phyloP scores from a whole-genome alignment of 2,888 invertebrate genomes.

The Amorpha juglandis region DNA sequence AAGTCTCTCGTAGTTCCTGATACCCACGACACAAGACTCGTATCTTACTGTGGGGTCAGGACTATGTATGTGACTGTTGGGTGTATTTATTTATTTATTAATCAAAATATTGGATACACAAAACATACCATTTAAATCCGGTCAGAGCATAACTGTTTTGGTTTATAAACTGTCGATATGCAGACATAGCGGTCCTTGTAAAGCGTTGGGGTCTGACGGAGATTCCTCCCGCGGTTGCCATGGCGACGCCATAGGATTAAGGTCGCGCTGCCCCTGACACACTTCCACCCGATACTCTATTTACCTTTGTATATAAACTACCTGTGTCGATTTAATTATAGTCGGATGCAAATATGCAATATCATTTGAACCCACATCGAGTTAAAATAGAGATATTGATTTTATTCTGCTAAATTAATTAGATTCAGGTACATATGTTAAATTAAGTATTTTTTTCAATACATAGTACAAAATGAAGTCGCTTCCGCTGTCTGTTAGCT shows the following conservation, averaged over 20 bases:
- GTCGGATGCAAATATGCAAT: too few species aligned
- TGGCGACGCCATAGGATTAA: slow-evolving; percentile 45
- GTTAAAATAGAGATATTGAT: too few species aligned
- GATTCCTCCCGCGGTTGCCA: slow-evolving; percentile 38
- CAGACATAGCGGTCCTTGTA: not conserved
- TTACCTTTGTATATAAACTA: slow-evolving; percentile 12
- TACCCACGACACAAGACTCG: too few species aligned
- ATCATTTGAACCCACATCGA: too few species aligned
- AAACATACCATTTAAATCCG: not conserved
- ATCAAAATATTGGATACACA: not conserved
- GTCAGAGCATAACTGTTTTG: not conserved
- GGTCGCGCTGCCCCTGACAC: slow-evolving; percentile 36
- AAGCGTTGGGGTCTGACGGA: not conserved
- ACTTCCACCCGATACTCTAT: not conserved
- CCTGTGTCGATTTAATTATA: not conserved
- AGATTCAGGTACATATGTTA: too few species aligned
- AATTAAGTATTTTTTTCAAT: too few species aligned
- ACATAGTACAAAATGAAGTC: too few species aligned
- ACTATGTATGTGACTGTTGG: too few species aligned
- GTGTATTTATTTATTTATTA: not conserved
- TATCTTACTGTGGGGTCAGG: too few species aligned
- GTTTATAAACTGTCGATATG: not conserved
- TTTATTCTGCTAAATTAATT: too few species aligned
- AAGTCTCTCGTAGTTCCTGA: too few species aligned
- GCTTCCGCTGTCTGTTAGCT: too few species aligned